Conservation (phyloP, 2,797 vertebrate genomes). For the Helostoma temminkii region DNA sequence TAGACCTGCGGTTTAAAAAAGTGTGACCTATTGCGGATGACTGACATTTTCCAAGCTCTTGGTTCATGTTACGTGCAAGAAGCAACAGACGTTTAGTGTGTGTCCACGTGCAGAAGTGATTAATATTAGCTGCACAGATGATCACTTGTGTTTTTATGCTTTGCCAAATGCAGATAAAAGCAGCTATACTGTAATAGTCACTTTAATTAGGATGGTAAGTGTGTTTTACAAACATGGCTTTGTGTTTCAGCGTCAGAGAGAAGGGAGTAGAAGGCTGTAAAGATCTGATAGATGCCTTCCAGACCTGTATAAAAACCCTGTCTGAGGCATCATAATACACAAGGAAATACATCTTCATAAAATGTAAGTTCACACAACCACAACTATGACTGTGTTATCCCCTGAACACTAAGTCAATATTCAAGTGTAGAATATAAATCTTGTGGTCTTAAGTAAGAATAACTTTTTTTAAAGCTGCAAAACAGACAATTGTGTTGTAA, state of each 20-base stretch:
- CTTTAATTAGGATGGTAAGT: neutral
- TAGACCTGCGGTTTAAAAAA: conserved; percentile 66
- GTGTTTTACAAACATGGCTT: conserved; percentile 22
- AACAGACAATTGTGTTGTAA: neutral
- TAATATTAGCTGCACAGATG: conserved; percentile 54
- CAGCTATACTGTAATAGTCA: conserved; percentile 44
- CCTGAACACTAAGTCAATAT: neutral
- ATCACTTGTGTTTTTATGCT: conserved; percentile 33
- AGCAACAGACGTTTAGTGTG: conserved; percentile 41
- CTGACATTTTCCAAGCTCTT: conserved; percentile 31
- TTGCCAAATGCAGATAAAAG: conserved; percentile 43
- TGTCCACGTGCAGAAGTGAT: conserved; percentile 64
- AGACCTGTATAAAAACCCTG: conserved; percentile 80
- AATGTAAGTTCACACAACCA: conserved; percentile 44
- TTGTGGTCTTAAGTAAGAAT: neutral
- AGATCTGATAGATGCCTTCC: conserved; percentile 82
- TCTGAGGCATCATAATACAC: conserved; percentile 71
- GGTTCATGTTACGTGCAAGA: conserved; percentile 60
- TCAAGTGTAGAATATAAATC: neutral
- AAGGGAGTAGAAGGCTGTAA: conserved; percentile 74
- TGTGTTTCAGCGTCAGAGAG: conserved; percentile 78
- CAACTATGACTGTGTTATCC: neutral
- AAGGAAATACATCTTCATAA: conserved; percentile 17
- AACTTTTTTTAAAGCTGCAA: neutral
- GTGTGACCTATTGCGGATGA: conserved; percentile 47